Conservation (phyloP, 2,797 vertebrate species). For the Spinus pinus region DNA sequence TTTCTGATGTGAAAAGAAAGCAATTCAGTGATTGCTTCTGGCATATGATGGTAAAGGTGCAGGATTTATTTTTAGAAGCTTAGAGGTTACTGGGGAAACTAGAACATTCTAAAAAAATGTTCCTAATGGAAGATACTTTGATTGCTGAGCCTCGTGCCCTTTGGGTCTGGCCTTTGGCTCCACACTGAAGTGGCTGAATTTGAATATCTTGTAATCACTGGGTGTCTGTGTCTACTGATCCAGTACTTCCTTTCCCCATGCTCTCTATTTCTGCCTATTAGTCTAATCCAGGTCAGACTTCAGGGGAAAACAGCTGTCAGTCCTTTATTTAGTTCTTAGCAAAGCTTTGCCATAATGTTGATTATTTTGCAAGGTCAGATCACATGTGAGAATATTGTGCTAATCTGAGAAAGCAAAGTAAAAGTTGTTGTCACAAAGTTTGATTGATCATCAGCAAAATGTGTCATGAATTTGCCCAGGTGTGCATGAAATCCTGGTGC, state of each 20-base stretch:
- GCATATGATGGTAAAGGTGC: background rate
- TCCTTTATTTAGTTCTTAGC: background rate
- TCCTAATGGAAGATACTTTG: background rate
- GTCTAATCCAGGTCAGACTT: background rate
- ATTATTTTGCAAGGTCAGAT: background rate
- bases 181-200: background rate
- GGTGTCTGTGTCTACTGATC: background rate
- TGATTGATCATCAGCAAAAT: background rate
- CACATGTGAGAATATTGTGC: accelerated
- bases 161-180: background rate
- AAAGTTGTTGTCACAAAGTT: background rate
- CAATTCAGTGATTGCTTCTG: background rate
- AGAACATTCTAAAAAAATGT: background rate
- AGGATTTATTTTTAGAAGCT: background rate
- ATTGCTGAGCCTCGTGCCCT: background rate
- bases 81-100: background rate
- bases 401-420: background rate
- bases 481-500: background rate
- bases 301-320: background rate
- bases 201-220: background rate
- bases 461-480: background rate
- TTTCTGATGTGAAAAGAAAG: background rate
- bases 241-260: background rate
- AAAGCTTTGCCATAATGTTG: background rate
- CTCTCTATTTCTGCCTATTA: background rate